Evolutionary conservation across 2,888 invertebrate genomes (phyloP).

Genomic region (Dasypogon diadema): DNA sequence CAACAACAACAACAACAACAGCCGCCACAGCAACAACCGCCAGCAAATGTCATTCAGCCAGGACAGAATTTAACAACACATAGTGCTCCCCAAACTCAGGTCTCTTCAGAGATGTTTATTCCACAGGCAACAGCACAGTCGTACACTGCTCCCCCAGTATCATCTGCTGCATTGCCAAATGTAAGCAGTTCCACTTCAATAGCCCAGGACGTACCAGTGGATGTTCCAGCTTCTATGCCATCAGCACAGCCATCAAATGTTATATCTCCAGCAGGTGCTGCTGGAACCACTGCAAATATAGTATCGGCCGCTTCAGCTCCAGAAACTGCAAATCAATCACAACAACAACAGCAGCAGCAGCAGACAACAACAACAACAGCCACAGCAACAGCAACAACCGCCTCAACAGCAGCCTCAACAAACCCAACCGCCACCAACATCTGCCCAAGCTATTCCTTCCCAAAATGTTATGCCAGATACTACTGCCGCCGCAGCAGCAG

Average conservation of each 20-base stretch:
- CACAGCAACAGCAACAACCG: constrained; percentile 8
- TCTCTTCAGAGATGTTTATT: constrained; percentile 24
- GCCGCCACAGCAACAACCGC: not conserved
- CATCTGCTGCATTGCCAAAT: constrained; percentile 54
- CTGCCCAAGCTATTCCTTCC: constrained; percentile 39
- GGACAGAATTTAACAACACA: constrained; percentile 7
- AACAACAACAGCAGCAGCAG: constrained; percentile 61
- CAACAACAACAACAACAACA: constrained; percentile 22
- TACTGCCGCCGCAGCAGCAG: constrained; percentile 55
- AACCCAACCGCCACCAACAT: constrained; percentile 14
- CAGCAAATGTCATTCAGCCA: not conserved
- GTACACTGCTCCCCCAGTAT: constrained; percentile 49
- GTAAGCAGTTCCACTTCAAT: constrained; percentile 19
- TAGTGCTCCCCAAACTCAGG: constrained; percentile 44
- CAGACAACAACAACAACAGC: constrained; percentile 57
- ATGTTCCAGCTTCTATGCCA: constrained; percentile 56
- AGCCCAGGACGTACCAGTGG: constrained; percentile 26
- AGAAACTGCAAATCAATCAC: not conserved
- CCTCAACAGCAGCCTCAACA: no score
- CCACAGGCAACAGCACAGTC: constrained; percentile 42
- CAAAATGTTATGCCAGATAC: constrained; percentile 56
- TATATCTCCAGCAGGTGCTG: constrained; percentile 51
- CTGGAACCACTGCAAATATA: constrained; percentile 10
- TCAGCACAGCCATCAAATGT: constrained; percentile 6
- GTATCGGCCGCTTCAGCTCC: not conserved